Base-by-base conservation (phyloP, 1,140 invertebrate species). In the Saxidomus purpurata region DNA sequence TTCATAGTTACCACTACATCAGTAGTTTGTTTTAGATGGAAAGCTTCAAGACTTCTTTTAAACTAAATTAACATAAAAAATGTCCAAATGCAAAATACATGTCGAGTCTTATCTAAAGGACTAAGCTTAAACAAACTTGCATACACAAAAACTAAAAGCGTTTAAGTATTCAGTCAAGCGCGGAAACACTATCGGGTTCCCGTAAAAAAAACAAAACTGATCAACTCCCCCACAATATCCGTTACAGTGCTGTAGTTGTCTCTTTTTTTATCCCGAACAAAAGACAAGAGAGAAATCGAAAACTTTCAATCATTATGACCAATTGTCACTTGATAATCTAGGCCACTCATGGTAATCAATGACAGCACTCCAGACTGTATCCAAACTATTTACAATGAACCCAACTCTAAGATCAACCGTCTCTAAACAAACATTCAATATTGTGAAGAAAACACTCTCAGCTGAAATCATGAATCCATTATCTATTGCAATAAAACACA, bases 341-440 rank as follows among this genome's bases (percentile, higher is more conserved):
- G 67, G 67, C 34, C 34, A 63, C 59, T 71, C 34, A 71, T 71
- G 36, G 6, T 71, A 71, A 38, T 71, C 31, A 71, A 71, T 71
- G 67, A 71, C 67, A 71, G 67, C 67, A 9, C 67, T 36, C 25
- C 25, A 71, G 2, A 19, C 67, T 71, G 36, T 71, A 71, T 71
- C 67, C 34, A 71, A 71, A 71, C 67, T 38, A 38, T 71, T 36
- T 71, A 71, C 34, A 71, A 71, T 71, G 67, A 71, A 71, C 67
- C 67, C 67, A 40, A 71, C 67, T 71, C 67, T 71, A 38, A 71
- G 67, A 71, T 71, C 67, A 71, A 15, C 17, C 34, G 13, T 36
- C 55, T 52, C 63, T 76, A 47, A 36, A 86, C 83, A 86, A 86
- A 86, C 63, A 86, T 38, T 74, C 67, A 71, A 76, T 74, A 86